These are phyloP conservation scores for Vicugna pacos DNA, from an alignment of 2,113 vertebrate genomes.

Conservation along the genomic window DNA sequence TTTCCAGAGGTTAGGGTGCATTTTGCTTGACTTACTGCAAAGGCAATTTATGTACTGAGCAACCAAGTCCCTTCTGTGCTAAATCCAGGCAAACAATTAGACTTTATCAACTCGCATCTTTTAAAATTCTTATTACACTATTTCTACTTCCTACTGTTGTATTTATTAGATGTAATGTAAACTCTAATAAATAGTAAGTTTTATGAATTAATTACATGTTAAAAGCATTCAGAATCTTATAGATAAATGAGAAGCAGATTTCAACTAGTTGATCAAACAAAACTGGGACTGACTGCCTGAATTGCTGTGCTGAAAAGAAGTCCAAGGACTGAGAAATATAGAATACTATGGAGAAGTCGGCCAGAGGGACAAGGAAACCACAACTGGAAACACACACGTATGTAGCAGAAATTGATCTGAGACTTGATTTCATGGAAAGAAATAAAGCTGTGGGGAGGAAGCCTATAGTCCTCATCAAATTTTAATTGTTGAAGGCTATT, in stretches of 20 bases:
- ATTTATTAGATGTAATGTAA: neutral
- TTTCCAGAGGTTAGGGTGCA: neutral
- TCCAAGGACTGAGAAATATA: neutral
- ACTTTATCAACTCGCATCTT: neutral
- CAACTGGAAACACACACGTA: neutral
- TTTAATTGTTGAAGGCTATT: neutral
- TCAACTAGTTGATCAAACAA: neutral
- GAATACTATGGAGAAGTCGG: neutral
- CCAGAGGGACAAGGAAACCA: neutral
- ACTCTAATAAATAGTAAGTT: neutral
- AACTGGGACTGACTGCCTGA: neutral
- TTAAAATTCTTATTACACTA: neutral
- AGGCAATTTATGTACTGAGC: neutral
- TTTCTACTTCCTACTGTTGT: neutral
- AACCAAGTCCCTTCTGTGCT: neutral
- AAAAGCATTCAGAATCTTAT: neutral
- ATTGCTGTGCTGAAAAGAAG: neutral
- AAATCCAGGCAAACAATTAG: neutral
- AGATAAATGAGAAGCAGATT: neutral
- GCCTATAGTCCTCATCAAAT: neutral
- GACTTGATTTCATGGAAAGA: neutral
- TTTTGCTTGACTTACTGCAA: neutral
- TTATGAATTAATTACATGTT: neutral
- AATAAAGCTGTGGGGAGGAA: neutral
- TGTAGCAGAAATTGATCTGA: neutral